These are phyloP conservation scores for Labeo rohita DNA, from an alignment of 2,113 vertebrate species.

Conservation along the genomic window DNA sequence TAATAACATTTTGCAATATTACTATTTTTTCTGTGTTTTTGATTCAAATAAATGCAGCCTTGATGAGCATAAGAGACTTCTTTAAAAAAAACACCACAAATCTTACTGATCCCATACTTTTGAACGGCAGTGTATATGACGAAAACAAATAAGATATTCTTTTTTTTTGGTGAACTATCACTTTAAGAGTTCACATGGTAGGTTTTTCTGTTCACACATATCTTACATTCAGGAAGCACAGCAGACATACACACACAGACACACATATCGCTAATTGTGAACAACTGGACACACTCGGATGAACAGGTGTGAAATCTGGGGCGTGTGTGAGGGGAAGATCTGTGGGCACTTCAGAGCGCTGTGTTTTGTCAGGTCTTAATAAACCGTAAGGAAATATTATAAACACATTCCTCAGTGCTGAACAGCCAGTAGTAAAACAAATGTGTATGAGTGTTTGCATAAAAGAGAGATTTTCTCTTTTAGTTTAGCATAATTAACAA, in stretches of 20 bases:
- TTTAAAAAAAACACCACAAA: no score
- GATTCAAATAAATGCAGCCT: no score
- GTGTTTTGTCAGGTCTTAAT: constrained; percentile 64
- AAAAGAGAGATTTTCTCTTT: constrained; percentile 14
- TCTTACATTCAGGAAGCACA: neutral
- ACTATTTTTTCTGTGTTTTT: no score
- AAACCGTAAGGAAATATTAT: constrained; percentile 69
- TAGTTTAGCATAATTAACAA: constrained; percentile 16
- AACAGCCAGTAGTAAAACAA: constrained; percentile 55
- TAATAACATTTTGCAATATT: no score
- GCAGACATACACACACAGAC: neutral
- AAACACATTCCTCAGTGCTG: constrained; percentile 65
- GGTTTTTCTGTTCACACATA: constrained; percentile 30
- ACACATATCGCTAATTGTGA: constrained; percentile 26
- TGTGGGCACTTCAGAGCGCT: constrained; percentile 40
- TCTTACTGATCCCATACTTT: no score
- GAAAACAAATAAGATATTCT: neutral
- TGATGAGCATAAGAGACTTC: no score
- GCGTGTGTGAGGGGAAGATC: constrained; percentile 45
- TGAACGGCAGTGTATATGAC: no score
- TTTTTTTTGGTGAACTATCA: neutral
- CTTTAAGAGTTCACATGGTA: neutral
- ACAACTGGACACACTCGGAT: constrained; percentile 37
- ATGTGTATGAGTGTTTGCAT: constrained; percentile 22
- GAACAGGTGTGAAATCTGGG: constrained; percentile 41